phyloP scores from a whole-genome alignment of 2,113 vertebrate genomes.

The Cyrtonyx montezumae region DNA sequence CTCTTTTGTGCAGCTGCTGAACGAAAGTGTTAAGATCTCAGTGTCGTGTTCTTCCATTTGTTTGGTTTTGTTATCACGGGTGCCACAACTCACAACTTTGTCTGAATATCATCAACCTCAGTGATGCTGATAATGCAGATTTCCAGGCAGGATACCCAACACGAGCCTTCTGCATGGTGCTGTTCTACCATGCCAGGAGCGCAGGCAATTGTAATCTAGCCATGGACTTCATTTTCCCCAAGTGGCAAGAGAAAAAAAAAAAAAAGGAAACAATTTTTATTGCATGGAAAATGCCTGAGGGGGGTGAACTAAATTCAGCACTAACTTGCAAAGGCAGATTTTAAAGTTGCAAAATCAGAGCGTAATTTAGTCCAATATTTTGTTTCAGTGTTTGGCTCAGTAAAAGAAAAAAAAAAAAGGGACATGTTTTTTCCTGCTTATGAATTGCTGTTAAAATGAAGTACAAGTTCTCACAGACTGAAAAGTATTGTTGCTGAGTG shows the following conservation, averaged over 20 bases:
- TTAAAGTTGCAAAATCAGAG: conserved; percentile 62
- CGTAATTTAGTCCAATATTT: conserved; percentile 58
- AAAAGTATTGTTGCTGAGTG: conserved; percentile 58
- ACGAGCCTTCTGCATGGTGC: background rate
- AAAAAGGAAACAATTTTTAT: background rate
- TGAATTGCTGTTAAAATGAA: conserved; percentile 56
- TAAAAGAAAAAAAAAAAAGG: background rate
- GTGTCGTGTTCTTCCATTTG: background rate
- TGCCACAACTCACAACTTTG: background rate
- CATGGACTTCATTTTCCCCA: background rate
- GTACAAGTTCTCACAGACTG: conserved; percentile 53
- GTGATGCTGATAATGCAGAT: conserved; percentile 10
- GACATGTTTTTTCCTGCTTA: conserved; percentile 49
- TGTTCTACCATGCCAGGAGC: background rate
- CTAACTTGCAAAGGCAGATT: conserved; percentile 51
- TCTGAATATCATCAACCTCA: background rate
- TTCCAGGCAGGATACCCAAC: background rate
- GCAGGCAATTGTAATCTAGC: conserved; percentile 5
- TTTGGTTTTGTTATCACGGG: background rate
- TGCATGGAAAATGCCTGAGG: conserved; percentile 35
- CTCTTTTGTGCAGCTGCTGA: conserved; percentile 1
- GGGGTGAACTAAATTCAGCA: conserved; percentile 44
- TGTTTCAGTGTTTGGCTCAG: conserved; percentile 33
- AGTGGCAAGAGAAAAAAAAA: background rate
- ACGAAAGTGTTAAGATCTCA: background rate